These are phyloP conservation scores for Eclectus roratus DNA, from an alignment of 2,113 vertebrate species.

Conservation along the genomic window DNA sequence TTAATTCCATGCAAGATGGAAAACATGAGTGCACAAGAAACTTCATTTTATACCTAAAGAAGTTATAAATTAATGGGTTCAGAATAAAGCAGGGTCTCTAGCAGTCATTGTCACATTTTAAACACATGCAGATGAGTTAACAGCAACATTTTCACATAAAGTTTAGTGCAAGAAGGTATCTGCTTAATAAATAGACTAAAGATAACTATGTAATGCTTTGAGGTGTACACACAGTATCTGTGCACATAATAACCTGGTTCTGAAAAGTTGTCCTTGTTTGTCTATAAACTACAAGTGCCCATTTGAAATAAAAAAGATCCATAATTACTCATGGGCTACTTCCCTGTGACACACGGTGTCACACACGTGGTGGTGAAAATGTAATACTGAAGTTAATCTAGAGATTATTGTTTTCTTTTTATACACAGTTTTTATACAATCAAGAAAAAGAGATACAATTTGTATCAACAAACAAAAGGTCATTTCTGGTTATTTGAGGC, in stretches of 20 bases:
- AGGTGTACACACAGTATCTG: slow-evolving; percentile 77
- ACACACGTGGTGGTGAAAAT: slow-evolving; percentile 90
- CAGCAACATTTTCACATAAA: slow-evolving; percentile 62
- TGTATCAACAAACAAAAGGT: slow-evolving; percentile 99
- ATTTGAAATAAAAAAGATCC: slow-evolving; percentile 77
- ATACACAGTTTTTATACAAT: slow-evolving; percentile 95
- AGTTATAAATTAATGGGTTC: slow-evolving; percentile 38
- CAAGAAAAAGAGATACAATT: slow-evolving; percentile 99
- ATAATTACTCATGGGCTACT: slow-evolving; percentile 86
- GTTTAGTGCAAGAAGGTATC: slow-evolving; percentile 66
- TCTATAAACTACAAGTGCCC: slow-evolving; percentile 85
- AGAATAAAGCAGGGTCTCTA: slow-evolving; percentile 53
- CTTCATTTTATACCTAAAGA: slow-evolving; percentile 57
- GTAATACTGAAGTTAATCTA: slow-evolving; percentile 90
- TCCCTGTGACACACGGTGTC: slow-evolving; percentile 97
- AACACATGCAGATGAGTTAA: slow-evolving; percentile 70
- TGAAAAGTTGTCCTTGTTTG: slow-evolving; percentile 78
- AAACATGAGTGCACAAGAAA: slow-evolving; percentile 48
- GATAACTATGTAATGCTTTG: slow-evolving; percentile 76
- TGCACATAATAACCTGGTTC: slow-evolving; percentile 77
- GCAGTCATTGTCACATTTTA: slow-evolving; percentile 48
- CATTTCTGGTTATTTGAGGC: slow-evolving; percentile 97
- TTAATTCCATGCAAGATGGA: slow-evolving; percentile 69
- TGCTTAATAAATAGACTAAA: slow-evolving; percentile 75
- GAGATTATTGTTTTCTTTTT: slow-evolving; percentile 64